Conservation (phyloP, 2,113 vertebrate genomes). For the Antigone vipio region DNA sequence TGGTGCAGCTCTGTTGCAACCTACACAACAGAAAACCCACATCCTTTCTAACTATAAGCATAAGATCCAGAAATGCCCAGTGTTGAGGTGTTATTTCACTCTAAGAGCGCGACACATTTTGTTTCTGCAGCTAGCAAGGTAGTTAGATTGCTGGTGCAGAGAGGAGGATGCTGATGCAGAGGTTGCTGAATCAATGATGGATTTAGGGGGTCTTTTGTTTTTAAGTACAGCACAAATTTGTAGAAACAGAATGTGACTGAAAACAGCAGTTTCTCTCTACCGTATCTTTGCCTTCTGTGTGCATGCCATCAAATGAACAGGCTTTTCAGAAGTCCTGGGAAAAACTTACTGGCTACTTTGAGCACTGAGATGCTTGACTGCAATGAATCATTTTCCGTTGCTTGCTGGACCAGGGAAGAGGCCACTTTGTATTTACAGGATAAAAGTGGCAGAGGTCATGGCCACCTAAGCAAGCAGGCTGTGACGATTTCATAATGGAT, state of each 20-base stretch:
- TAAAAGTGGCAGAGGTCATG: neutral
- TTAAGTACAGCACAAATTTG: neutral
- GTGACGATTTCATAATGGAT: slow-evolving; percentile 1
- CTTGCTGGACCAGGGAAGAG: neutral
- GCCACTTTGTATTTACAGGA: neutral
- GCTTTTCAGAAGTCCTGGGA: slow-evolving; percentile 52
- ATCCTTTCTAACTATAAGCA: slow-evolving; percentile 40
- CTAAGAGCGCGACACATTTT: neutral
- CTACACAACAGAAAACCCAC: slow-evolving; percentile 60
- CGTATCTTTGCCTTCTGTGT: neutral
- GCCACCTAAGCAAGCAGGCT: neutral
- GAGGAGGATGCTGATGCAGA: neutral
- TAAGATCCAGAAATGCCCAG: neutral
- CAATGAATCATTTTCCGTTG: slow-evolving; percentile 36
- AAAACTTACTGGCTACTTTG: slow-evolving; percentile 39
- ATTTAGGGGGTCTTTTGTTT: neutral
- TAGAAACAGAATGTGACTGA: neutral
- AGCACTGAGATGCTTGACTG: slow-evolving; percentile 39
- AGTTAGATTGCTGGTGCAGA: neutral
- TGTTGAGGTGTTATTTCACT: neutral
- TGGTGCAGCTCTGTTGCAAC: neutral
- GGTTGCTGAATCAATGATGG: neutral
- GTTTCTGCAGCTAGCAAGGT: neutral
- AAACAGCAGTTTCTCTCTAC: neutral
- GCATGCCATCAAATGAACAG: neutral